Percentiles rank a stretch among this genome's conserved stretches.
These are phyloP conservation scores for Zosterops pallidus DNA, from an alignment of 2,113 vertebrate genomes.

Conservation along the genomic window DNA sequence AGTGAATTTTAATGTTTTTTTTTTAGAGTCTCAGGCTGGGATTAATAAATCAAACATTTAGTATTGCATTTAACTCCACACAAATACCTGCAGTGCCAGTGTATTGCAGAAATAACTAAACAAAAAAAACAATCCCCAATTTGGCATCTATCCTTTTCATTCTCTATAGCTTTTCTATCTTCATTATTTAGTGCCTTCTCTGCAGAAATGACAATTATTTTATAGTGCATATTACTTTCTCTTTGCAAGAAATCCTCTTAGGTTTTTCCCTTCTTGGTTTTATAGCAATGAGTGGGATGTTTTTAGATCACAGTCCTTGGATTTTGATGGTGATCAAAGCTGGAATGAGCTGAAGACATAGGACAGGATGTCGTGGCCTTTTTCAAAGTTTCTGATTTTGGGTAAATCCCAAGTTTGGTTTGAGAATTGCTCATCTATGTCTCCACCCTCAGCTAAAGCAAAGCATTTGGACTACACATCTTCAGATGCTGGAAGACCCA, in stretches of 20 bases:
- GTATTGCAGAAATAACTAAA: neutral
- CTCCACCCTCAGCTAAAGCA: neutral
- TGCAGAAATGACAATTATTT: neutral
- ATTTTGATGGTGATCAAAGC: neutral
- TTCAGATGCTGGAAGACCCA: neutral
- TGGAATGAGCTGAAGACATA: neutral
- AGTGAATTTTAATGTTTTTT: slow-evolving; percentile 43
- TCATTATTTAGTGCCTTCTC: neutral
- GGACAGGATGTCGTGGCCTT: neutral
- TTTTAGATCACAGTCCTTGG: neutral
- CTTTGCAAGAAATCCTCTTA: neutral
- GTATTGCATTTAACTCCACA: neutral
- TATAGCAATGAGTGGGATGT: neutral
- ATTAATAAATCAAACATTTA: slow-evolving; percentile 12
- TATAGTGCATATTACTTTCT: neutral
- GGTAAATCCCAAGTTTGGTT: neutral
- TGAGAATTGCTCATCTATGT: neutral
- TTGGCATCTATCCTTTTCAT: neutral
- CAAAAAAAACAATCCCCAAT: too few relatives aligned
- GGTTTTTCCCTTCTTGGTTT: neutral
- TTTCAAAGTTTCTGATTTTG: neutral
- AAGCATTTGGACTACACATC: neutral
- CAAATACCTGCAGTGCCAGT: neutral
- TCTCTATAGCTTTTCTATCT: neutral
- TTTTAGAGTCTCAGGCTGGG: slow-evolving; percentile 7